Percentiles rank a stretch among this genome's conserved stretches.
Conservation (phyloP, 2,113 vertebrate species). For the Catharus fuscescens region DNA sequence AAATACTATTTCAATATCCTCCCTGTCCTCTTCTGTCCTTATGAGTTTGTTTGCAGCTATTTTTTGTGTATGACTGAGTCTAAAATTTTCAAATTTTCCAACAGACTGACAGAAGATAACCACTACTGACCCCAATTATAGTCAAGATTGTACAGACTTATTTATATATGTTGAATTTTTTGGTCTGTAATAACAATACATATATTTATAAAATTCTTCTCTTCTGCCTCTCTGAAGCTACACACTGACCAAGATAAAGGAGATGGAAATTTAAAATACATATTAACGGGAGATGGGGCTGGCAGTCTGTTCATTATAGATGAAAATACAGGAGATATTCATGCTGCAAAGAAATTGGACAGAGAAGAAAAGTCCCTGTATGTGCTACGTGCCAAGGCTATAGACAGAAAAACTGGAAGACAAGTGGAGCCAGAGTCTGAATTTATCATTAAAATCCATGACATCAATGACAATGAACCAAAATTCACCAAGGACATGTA, state of each 20-base stretch:
- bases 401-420: slow-evolving; percentile 87
- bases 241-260: slow-evolving; percentile 97
- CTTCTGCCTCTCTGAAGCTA: slow-evolving; percentile 82
- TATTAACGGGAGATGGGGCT: slow-evolving; percentile 94
- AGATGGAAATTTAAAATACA: slow-evolving; percentile 93
- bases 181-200: slow-evolving; percentile 45
- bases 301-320: slow-evolving; percentile 93
- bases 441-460: slow-evolving; percentile 98
- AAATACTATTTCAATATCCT: not conserved
- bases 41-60: not conserved
- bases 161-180: slow-evolving; percentile 30
- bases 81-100: slow-evolving; percentile 17
- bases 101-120: slow-evolving; percentile 31
- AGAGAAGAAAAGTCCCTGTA: slow-evolving; percentile 94
- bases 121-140: not conserved
- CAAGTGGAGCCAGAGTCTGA: slow-evolving; percentile 95
- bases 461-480: slow-evolving; percentile 97
- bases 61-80: not conserved
- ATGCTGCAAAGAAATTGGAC: slow-evolving; percentile 95
- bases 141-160: slow-evolving; percentile 6
- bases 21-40: not conserved
- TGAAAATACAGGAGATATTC: slow-evolving; percentile 97
- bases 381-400: slow-evolving; percentile 90
- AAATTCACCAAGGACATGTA: slow-evolving; percentile 91
- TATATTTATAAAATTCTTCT: slow-evolving; percentile 73